Conservation (phyloP, 2,113 vertebrate species). For the Maccullochella peelii region DNA sequence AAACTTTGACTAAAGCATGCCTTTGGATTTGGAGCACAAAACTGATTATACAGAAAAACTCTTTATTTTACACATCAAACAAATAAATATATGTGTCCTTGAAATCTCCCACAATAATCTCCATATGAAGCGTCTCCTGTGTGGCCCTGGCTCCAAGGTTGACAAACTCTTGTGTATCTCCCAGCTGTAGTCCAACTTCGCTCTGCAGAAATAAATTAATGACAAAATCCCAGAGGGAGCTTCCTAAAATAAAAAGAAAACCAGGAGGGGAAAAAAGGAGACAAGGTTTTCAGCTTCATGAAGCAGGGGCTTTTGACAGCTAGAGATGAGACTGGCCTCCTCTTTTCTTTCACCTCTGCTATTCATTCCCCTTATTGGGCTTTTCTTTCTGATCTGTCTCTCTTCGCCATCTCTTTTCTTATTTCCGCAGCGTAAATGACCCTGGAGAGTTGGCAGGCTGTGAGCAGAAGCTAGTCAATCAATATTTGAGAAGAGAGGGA, state of each 20-base stretch:
- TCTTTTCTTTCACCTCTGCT: constrained; percentile 64
- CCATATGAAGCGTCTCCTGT: constrained; percentile 17
- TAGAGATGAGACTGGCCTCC: constrained; percentile 43
- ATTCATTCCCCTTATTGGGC: constrained; percentile 61
- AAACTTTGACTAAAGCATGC: not conserved
- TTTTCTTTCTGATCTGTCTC: constrained; percentile 60
- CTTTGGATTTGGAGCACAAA: not conserved
- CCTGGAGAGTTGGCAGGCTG: constrained; percentile 67
- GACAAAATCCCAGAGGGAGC: constrained; percentile 55
- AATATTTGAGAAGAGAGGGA: constrained; percentile 61
- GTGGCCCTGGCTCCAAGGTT: constrained; percentile 56
- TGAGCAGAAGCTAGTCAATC: constrained; percentile 72
- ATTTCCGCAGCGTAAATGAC: constrained; percentile 54
- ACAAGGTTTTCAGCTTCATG: constrained; percentile 41
- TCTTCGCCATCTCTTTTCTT: constrained; percentile 43
- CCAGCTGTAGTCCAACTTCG: constrained; percentile 35
- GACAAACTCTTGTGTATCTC: constrained; percentile 38
- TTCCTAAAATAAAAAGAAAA: constrained; percentile 42
- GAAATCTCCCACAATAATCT: constrained; percentile 40
- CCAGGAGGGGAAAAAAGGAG: not conserved
- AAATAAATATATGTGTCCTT: constrained; percentile 27
- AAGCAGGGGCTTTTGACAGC: constrained; percentile 63
- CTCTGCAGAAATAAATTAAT: constrained; percentile 55
- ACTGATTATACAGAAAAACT: constrained; percentile 14
- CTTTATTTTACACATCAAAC: constrained; percentile 45